A percentile compares a stretch with the other conserved stretches of the same genome.
Conservation (phyloP, 2,888 invertebrate genomes). For the Parnassius glacialis region DNA sequence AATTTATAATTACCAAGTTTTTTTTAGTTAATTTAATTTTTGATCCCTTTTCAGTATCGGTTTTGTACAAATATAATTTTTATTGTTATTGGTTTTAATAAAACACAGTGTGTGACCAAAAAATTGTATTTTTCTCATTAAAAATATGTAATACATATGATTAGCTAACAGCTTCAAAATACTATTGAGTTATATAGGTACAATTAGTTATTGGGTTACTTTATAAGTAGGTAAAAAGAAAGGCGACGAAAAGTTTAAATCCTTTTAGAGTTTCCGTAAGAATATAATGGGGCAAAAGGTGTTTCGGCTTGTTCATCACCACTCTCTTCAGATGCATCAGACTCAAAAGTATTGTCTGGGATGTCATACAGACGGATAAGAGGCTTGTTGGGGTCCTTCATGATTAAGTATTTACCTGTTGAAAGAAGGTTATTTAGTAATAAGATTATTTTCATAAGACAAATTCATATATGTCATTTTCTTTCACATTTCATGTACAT, state of each 20-base stretch:
- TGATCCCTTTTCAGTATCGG: too few relatives aligned
- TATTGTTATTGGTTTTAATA: slow-evolving; percentile 24
- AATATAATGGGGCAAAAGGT: slow-evolving; percentile 74
- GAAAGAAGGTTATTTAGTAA: slow-evolving; percentile 20
- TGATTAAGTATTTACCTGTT: slow-evolving; percentile 92
- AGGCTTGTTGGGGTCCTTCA: slow-evolving; percentile 99
- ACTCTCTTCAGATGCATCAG: slow-evolving; percentile 95
- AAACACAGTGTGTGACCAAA: slow-evolving; percentile 58
- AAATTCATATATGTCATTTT: too few relatives aligned
- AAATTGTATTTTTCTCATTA: slow-evolving; percentile 67
- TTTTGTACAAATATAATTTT: too few relatives aligned
- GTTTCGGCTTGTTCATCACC: slow-evolving; percentile 84
- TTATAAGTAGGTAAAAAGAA: background rate
- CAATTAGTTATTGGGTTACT: background rate
- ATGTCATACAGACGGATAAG: slow-evolving; percentile 98
- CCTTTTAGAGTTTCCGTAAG: slow-evolving; percentile 74
- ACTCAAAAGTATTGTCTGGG: slow-evolving; percentile 99
- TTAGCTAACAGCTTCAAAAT: slow-evolving; percentile 34
- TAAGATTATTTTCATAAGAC: too few relatives aligned
- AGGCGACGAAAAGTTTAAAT: slow-evolving; percentile 45
- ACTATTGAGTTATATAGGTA: background rate
- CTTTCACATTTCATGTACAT: too few relatives aligned
- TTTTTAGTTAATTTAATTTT: too few relatives aligned
- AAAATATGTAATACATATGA: slow-evolving; percentile 60
- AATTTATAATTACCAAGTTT: background rate